Evolutionary conservation across 35 echinoderm and acorn worm genomes (phyloP), one percentile per base, ranked within the genome.

Genomic region (Acanthaster planci): DNA sequence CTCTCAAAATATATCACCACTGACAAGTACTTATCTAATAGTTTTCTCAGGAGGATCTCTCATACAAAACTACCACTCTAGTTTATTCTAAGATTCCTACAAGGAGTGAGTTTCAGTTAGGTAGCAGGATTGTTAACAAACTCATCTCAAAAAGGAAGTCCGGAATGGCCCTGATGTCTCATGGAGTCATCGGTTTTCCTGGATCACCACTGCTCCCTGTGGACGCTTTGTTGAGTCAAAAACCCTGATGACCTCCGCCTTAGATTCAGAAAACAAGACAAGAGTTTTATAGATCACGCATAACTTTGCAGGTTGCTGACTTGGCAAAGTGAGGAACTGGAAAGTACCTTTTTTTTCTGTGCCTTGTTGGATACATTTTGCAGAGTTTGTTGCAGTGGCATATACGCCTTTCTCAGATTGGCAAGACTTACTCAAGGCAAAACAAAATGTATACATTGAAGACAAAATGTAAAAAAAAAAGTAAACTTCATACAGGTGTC

Each of bases 201-300:
- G 55, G 16, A 93, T 44, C n/a, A 93, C 92, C 23, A 88, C 85
- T 17, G 85, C 93, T 19, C 82, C 82, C 37, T 89, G 51, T 1
- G 93, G 93, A 52, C 85, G 68, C 79, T 97, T 97, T 7, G 94
- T 97, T 37, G 94, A 79, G 67, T 97, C 90, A 67, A 87, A 97
- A 1, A 84, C 94, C 38, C 94, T 47, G 53, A 97, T 93, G 22
- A 97, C 90, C 58, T 97, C 90, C 15, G 86, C 83, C 94, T 97
- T 57, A 7, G 50, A 82, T 19, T 86, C 37, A 78, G 77, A 88
- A 78, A 7, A 60, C 6, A 52, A 14, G 68, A 32, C 44, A 8
- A 9, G 12, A 55, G 31, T 56, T 40, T 80, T 52, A 6, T 52
- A 34, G 39, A 31, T 18, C 19, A 57, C 5, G 42, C 12, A 30